Evolutionary conservation across 2,113 vertebrate species (phyloP).

Genomic region (Seriola quinqueradiata): DNA sequence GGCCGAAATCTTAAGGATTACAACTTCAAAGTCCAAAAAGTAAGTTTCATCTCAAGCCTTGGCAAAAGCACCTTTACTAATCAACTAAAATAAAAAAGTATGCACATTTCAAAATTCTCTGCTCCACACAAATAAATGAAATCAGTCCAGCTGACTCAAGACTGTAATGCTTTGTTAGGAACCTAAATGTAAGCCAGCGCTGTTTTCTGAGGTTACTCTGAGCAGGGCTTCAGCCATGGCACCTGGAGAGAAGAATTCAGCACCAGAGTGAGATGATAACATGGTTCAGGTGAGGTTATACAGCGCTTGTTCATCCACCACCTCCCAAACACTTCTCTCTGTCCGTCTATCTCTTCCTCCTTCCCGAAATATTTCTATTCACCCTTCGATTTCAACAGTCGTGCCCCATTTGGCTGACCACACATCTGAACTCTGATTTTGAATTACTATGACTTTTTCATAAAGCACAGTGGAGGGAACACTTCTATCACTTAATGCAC

Average conservation of each 20-base stretch:
- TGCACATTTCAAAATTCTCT: slow-evolving; percentile 70
- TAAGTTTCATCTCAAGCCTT: slow-evolving; percentile 29
- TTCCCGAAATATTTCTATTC: not conserved
- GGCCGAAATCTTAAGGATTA: slow-evolving; percentile 38
- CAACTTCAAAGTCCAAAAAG: slow-evolving; percentile 30
- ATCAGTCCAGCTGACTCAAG: slow-evolving; percentile 86
- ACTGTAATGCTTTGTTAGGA: slow-evolving; percentile 51
- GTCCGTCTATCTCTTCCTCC: not conserved
- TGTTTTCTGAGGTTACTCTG: slow-evolving; percentile 64
- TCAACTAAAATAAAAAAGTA: slow-evolving; percentile 69
- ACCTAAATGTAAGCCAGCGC: slow-evolving; percentile 55
- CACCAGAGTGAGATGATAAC: slow-evolving; percentile 67
- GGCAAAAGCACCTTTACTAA: slow-evolving; percentile 51
- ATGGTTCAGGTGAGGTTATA: slow-evolving; percentile 41
- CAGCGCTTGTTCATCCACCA: not conserved
- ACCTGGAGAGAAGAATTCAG: slow-evolving; percentile 65
- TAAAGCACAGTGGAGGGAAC: slow-evolving; percentile 71
- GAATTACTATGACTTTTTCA: slow-evolving; percentile 27
- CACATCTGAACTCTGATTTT: slow-evolving; percentile 33
- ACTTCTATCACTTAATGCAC: slow-evolving; percentile 42
- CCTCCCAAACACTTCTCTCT: not conserved
- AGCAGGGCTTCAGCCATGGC: slow-evolving; percentile 54
- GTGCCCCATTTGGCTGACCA: not conserved
- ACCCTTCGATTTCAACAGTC: not conserved
- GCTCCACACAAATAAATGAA: slow-evolving; percentile 64